Evolutionary conservation across 2,113 vertebrate genomes (phyloP).

Genomic region (Brachirus orientalis): DNA sequence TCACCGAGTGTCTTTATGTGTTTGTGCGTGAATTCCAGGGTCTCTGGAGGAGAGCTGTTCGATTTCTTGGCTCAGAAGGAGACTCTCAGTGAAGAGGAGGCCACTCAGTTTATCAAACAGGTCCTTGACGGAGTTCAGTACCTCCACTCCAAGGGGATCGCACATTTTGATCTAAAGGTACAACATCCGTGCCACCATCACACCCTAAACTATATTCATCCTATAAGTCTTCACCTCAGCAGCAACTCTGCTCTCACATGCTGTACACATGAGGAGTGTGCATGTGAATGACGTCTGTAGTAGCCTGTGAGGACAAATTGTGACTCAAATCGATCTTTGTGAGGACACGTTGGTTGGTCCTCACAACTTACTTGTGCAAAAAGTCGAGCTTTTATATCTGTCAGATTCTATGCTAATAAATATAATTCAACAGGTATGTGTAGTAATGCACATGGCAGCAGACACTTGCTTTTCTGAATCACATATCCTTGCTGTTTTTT

Average conservation of each 20-base stretch:
- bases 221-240: background rate
- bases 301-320: no score
- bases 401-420: no score
- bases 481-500: constrained; percentile 63
- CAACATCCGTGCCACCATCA: background rate
- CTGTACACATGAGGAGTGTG: background rate
- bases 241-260: background rate
- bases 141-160: constrained; percentile 92
- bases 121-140: constrained; percentile 94
- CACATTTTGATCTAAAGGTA: constrained; percentile 98
- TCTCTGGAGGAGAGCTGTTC: constrained; percentile 96
- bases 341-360: no score
- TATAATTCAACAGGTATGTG: constrained; percentile 24
- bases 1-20: constrained; percentile 29
- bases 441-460: constrained; percentile 1
- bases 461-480: constrained; percentile 14
- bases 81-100: constrained; percentile 95
- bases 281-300: no score
- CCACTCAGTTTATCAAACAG: constrained; percentile 97
- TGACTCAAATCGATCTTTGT: no score
- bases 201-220: background rate
- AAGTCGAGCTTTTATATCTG: no score
- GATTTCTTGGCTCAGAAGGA: constrained; percentile 98
- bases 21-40: constrained; percentile 75
- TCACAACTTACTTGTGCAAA: no score